A percentile compares a stretch with the other conserved stretches of the same genome.
Evolutionary conservation across 1,140 invertebrate species (phyloP).

Genomic region (Pygmarrhopalites habei): DNA sequence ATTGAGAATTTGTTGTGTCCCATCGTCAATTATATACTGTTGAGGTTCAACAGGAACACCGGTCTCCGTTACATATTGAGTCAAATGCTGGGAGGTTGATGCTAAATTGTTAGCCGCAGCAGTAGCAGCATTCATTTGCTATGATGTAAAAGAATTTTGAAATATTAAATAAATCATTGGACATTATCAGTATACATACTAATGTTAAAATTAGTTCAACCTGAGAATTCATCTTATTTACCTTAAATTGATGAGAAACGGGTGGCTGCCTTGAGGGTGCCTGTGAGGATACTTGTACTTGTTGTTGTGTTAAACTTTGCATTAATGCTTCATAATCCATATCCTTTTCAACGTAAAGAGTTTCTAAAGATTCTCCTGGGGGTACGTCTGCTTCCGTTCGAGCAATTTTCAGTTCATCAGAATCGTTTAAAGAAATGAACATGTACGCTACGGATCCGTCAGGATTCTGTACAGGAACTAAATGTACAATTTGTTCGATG

Average conservation of each 20-base stretch:
- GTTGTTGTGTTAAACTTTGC: slow-evolving; percentile 1
- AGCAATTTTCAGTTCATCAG: slow-evolving; percentile 14
- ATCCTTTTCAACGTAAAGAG: slow-evolving; percentile 13
- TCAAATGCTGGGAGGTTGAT: background rate
- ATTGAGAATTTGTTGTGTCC: background rate
- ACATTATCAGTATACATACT: background rate
- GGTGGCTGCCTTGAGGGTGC: background rate
- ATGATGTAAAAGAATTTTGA: no score
- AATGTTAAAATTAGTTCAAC: background rate
- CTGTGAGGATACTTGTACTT: background rate
- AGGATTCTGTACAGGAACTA: slow-evolving; percentile 33
- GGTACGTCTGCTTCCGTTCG: slow-evolving; percentile 3
- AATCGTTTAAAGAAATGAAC: slow-evolving; percentile 20
- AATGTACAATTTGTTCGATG: slow-evolving; percentile 28
- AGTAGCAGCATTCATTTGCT: background rate
- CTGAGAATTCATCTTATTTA: background rate
- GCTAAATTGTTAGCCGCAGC: background rate
- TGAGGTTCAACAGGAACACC: background rate
- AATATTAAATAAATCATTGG: no score
- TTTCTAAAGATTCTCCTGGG: background rate
- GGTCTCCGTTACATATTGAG: background rate
- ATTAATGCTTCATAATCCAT: slow-evolving; percentile 7
- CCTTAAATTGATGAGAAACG: slow-evolving; percentile 5
- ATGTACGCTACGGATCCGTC: slow-evolving; percentile 32
- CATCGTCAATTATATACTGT: background rate